These are phyloP conservation scores for Micrastur ruficollis DNA, from an alignment of 2,797 vertebrate species.

Conservation along the genomic window DNA sequence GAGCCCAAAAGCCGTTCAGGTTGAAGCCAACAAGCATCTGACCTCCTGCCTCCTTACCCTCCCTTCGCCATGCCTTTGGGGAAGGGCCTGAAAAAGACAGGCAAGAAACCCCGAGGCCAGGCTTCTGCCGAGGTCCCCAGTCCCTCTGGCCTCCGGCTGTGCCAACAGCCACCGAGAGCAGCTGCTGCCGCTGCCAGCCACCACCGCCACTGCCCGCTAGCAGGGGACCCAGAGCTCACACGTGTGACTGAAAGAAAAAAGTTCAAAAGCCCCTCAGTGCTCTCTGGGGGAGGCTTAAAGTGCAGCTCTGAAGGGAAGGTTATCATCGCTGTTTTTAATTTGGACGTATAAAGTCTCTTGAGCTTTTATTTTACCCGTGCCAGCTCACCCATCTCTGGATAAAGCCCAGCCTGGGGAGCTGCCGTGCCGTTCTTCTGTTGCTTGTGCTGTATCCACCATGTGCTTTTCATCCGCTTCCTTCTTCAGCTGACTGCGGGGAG, in stretches of 20 bases:
- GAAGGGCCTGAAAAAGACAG: not conserved
- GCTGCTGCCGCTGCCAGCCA: not conserved
- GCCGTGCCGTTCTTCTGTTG: not conserved
- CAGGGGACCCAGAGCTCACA: not conserved
- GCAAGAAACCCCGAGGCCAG: not conserved
- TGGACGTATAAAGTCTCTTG: not conserved
- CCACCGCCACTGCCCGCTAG: accelerated
- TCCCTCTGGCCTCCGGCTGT: not conserved
- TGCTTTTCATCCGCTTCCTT: slow-evolving; percentile 4
- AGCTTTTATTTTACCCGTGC: not conserved
- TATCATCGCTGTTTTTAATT: not conserved
- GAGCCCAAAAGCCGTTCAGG: not conserved
- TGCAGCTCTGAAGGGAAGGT: not conserved
- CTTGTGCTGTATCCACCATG: not conserved
- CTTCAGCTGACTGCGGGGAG: not conserved
- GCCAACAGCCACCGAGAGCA: not conserved
- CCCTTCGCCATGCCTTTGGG: not conserved
- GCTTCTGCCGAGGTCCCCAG: accelerated
- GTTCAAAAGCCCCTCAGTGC: not conserved
- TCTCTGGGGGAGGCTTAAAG: not conserved
- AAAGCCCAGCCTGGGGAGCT: not conserved
- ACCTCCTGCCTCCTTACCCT: not conserved
- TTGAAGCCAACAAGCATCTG: not conserved
- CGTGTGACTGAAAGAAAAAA: not conserved
- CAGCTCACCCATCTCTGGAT: not conserved